phyloP scores from a whole-genome alignment of 2,113 vertebrate species.

The Acinonyx jubatus region DNA sequence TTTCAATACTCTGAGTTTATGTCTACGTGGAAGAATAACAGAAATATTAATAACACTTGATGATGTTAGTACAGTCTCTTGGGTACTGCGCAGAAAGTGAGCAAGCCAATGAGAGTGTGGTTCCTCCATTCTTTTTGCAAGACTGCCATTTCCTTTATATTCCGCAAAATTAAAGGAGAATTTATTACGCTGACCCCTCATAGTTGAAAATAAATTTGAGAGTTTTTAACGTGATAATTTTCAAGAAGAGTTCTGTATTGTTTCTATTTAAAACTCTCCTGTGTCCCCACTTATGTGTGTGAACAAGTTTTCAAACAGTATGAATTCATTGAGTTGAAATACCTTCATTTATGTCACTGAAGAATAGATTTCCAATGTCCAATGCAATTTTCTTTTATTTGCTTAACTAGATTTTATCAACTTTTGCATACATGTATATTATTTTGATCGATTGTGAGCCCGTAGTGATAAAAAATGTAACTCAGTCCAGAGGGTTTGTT shows the following conservation, averaged over 20 bases:
- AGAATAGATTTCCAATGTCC: not conserved
- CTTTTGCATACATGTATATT: not conserved
- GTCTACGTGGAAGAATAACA: not conserved
- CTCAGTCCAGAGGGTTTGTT: not conserved
- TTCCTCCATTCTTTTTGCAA: not conserved
- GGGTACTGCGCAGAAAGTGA: not conserved
- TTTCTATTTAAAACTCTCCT: not conserved
- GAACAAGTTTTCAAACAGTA: not conserved
- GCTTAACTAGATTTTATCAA: not conserved
- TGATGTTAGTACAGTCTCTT: not conserved
- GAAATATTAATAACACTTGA: not conserved
- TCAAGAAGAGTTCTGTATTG: not conserved
- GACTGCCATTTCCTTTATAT: not conserved
- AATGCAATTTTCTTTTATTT: not conserved
- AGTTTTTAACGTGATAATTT: not conserved
- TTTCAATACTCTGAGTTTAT: not conserved
- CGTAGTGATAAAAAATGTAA: not conserved
- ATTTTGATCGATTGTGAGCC: not conserved
- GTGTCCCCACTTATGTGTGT: not conserved
- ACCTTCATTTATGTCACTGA: not conserved
- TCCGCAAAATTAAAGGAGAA: not conserved
- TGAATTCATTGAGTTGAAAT: not conserved
- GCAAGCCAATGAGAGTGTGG: not conserved
- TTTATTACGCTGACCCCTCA: not conserved
- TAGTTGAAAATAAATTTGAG: not conserved